Conservation (phyloP, 2,113 vertebrate species). For the Salvator merianae region DNA sequence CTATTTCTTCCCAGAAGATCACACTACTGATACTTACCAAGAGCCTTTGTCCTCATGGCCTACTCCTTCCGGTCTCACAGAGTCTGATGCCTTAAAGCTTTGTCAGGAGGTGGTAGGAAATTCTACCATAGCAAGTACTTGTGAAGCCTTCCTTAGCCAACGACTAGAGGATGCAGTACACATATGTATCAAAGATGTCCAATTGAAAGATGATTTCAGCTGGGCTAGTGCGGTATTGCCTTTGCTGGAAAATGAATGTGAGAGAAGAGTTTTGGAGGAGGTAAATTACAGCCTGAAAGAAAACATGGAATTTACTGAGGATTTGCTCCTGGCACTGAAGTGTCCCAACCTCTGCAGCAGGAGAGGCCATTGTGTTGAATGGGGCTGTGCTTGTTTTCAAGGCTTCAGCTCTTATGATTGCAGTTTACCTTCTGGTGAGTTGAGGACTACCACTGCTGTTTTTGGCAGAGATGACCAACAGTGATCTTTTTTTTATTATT, state of each 20-base stretch:
- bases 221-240: slow-evolving; percentile 83
- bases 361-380: slow-evolving; percentile 85
- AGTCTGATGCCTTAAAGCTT: slow-evolving; percentile 59
- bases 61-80: slow-evolving; percentile 82
- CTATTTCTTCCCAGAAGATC: slow-evolving; percentile 92
- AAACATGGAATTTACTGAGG: slow-evolving; percentile 55
- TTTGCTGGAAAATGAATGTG: slow-evolving; percentile 92
- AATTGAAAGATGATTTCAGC: slow-evolving; percentile 83
- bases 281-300: slow-evolving; percentile 46
- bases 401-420: slow-evolving; percentile 88
- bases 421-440: slow-evolving; percentile 81
- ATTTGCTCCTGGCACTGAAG: slow-evolving; percentile 71
- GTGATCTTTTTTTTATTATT: background rate
- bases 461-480: accelerated
- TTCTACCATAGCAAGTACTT: slow-evolving; percentile 79
- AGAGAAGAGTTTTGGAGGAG: slow-evolving; percentile 83
- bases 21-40: slow-evolving; percentile 60
- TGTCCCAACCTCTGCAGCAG: slow-evolving; percentile 85
- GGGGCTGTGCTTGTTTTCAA: slow-evolving; percentile 85
- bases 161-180: slow-evolving; percentile 53
- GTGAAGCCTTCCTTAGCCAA: slow-evolving; percentile 71
- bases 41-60: slow-evolving; percentile 80
- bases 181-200: slow-evolving; percentile 86
- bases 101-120: slow-evolving; percentile 78
- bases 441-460: background rate